These are phyloP conservation scores for Anastrepha obliqua DNA, from an alignment of 1,140 invertebrate genomes.

Conservation along the genomic window DNA sequence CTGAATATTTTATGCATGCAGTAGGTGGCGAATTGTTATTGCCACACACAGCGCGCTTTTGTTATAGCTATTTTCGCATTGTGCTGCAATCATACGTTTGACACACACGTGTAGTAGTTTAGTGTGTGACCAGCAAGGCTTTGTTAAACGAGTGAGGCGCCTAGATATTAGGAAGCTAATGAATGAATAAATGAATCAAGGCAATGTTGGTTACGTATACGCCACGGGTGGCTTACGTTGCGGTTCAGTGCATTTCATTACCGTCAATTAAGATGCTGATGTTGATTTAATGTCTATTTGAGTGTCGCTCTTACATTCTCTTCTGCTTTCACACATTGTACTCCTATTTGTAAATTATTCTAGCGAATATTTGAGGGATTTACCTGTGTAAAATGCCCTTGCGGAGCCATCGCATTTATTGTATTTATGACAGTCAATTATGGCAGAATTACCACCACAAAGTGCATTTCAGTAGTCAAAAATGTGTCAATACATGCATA, in stretches of 20 bases:
- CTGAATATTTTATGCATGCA: not conserved
- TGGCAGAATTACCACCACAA: too few relatives aligned
- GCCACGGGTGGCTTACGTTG: not conserved
- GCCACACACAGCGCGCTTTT: not conserved
- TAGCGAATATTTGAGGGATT: too few relatives aligned
- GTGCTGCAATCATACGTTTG: not conserved
- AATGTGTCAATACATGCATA: too few relatives aligned
- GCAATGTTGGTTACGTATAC: not conserved
- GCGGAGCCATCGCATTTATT: too few relatives aligned
- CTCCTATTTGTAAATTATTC: too few relatives aligned
- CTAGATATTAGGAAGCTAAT: not conserved
- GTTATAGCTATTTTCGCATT: too few relatives aligned
- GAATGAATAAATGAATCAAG: not conserved
- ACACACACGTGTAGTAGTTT: not conserved
- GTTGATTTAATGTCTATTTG: constrained; percentile 1
- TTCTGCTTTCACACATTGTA: too few relatives aligned
- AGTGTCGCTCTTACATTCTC: too few relatives aligned
- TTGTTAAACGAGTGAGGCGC: not conserved
- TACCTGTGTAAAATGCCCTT: too few relatives aligned
- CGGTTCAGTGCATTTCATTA: constrained; percentile 47
- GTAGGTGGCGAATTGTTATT: not conserved
- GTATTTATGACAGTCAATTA: too few relatives aligned
- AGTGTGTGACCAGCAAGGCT: not conserved
- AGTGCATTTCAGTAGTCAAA: too few relatives aligned
- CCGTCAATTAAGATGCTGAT: constrained; percentile 38